Conservation (phyloP, 2,113 vertebrate species). For the Dascyllus trimaculatus region DNA sequence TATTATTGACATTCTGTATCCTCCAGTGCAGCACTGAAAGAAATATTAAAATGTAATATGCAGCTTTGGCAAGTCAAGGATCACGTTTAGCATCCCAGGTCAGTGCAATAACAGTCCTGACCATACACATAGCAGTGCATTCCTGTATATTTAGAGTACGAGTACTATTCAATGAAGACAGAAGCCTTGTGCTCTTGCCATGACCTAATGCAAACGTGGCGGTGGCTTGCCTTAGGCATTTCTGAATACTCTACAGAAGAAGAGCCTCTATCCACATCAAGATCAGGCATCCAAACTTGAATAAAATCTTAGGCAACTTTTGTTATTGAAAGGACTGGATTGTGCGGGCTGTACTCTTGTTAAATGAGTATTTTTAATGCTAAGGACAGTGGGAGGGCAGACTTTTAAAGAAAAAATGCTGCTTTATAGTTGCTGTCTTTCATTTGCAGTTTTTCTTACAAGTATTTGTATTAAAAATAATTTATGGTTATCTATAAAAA, state of each 20-base stretch:
- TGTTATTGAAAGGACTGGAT: background rate
- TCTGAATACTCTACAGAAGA: slow-evolving; percentile 21
- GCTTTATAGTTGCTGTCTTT: background rate
- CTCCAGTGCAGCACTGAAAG: background rate
- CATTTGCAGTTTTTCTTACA: background rate
- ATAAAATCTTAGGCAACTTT: background rate
- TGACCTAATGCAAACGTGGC: slow-evolving; percentile 11
- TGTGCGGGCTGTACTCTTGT: background rate
- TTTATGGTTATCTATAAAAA: background rate
- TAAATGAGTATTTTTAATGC: background rate
- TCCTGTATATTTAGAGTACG: slow-evolving; percentile 26
- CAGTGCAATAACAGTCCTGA: slow-evolving; percentile 4
- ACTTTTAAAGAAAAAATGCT: background rate
- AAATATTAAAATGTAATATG: slow-evolving; percentile 16
- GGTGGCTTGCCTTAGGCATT: background rate
- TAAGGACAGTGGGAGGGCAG: background rate
- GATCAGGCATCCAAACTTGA: background rate
- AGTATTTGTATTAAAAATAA: background rate
- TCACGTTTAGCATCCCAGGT: slow-evolving; percentile 28
- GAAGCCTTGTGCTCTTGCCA: slow-evolving; percentile 13
- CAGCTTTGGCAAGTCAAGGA: slow-evolving; percentile 20
- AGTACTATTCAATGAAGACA: slow-evolving; percentile 20
- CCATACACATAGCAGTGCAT: background rate
- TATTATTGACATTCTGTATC: slow-evolving; percentile 1
- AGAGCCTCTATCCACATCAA: background rate